These are phyloP conservation scores for Cataglyphis hispanica DNA, from an alignment of 1,140 invertebrate species.

Conservation along the genomic window DNA sequence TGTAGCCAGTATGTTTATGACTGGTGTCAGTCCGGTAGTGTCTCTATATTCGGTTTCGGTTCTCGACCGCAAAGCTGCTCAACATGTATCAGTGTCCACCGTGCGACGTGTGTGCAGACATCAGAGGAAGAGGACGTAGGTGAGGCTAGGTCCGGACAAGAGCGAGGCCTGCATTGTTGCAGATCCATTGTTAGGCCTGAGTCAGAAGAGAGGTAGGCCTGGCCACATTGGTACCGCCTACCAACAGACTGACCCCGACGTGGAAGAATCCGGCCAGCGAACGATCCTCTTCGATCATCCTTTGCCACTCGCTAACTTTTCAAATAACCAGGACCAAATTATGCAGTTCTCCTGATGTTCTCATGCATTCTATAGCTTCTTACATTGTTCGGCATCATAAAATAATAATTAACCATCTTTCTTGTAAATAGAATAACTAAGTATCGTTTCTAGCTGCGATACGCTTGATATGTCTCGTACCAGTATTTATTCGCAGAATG, in stretches of 20 bases:
- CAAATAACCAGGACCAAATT: background rate
- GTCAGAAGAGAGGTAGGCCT: slow-evolving; percentile 75
- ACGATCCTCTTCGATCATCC: slow-evolving; percentile 60
- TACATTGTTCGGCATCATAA: background rate
- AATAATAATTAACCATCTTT: background rate
- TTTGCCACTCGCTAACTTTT: slow-evolving; percentile 13
- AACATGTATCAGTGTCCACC: slow-evolving; percentile 71
- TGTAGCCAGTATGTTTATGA: slow-evolving; percentile 54
- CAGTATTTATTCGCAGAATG: background rate
- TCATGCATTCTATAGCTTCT: background rate
- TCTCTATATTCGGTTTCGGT: slow-evolving; percentile 66
- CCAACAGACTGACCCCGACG: slow-evolving; percentile 74
- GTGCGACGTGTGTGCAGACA: slow-evolving; percentile 46
- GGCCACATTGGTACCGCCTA: slow-evolving; percentile 79
- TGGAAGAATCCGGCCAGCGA: slow-evolving; percentile 69
- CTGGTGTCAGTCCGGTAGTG: slow-evolving; percentile 32
- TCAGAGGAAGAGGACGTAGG: slow-evolving; percentile 63
- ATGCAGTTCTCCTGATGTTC: background rate
- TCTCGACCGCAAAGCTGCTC: slow-evolving; percentile 51
- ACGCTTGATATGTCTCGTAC: background rate
- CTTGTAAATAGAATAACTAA: slow-evolving; percentile 20
- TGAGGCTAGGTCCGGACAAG: slow-evolving; percentile 59
- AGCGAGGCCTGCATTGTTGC: slow-evolving; percentile 74
- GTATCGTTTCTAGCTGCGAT: background rate
- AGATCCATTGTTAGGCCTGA: slow-evolving; percentile 74